Conservation (phyloP, 2,797 vertebrate genomes). For the Crenuchus spilurus region DNA sequence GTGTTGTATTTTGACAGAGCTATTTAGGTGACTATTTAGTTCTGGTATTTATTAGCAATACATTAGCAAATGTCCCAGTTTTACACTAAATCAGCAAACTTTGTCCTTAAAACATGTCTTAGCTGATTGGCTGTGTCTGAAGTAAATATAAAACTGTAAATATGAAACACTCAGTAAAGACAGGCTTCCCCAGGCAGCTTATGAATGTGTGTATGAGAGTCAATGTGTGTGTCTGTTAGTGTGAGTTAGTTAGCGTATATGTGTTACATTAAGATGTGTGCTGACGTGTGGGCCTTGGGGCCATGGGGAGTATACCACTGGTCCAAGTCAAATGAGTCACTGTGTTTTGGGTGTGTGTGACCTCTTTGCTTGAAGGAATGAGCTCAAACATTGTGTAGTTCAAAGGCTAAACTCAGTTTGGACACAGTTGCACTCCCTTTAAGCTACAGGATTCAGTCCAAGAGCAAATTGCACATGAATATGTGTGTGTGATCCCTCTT, state of each 20-base stretch:
- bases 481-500: neutral
- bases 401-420: constrained; percentile 27
- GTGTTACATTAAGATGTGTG: constrained; percentile 31
- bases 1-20: too few relatives aligned
- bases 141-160: too few relatives aligned
- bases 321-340: constrained; percentile 45
- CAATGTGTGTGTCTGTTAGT: neutral
- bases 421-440: constrained; percentile 37
- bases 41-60: too few relatives aligned
- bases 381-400: constrained; percentile 20
- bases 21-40: too few relatives aligned
- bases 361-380: constrained; percentile 10
- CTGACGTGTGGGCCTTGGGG: neutral
- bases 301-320: constrained; percentile 11
- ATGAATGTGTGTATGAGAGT: neutral
- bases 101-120: too few relatives aligned
- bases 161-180: too few relatives aligned
- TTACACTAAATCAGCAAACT: too few relatives aligned
- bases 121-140: too few relatives aligned
- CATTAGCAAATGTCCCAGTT: too few relatives aligned
- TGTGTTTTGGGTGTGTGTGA: constrained; percentile 1
- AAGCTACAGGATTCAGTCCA: constrained; percentile 4
- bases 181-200: too few relatives aligned
- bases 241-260: neutral
- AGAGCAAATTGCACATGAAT: neutral